Evolutionary conservation across 2,113 vertebrate species (phyloP).

Genomic region (Galeopterus variegatus): DNA sequence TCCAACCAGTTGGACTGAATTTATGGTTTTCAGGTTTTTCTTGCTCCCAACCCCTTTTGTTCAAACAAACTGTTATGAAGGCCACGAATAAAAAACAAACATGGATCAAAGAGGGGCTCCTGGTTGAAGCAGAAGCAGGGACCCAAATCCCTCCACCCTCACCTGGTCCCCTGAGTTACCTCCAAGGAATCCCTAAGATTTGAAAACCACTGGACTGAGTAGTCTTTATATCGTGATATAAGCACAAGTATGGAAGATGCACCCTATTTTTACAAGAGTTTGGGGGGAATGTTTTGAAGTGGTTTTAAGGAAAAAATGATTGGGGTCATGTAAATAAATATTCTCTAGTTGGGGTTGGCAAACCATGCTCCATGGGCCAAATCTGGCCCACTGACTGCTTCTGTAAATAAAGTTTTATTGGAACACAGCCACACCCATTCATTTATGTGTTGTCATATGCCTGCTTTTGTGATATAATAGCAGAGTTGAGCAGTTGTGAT

Average conservation of each 20-base stretch:
- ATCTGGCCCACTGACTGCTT: not conserved
- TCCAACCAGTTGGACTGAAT: not conserved
- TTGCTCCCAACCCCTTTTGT: not conserved
- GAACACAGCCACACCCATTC: not conserved
- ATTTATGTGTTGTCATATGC: not conserved
- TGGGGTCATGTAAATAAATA: not conserved
- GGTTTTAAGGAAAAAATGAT: not conserved
- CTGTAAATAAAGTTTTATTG: constrained; percentile 16
- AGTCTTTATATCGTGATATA: not conserved
- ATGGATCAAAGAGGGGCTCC: not conserved
- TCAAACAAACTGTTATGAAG: constrained; percentile 5
- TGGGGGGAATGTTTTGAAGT: not conserved
- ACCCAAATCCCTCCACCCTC: not conserved
- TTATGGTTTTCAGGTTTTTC: not conserved
- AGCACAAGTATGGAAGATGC: not conserved
- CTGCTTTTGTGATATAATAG: not conserved
- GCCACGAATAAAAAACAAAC: not conserved
- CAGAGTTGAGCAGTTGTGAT: not conserved
- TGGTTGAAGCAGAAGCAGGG: not conserved
- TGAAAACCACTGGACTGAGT: not conserved
- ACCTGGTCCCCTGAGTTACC: not conserved
- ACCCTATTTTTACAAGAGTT: not conserved
- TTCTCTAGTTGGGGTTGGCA: not conserved
- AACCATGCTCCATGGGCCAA: not conserved
- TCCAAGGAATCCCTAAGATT: not conserved